Percentiles rank a stretch among this genome's conserved stretches.
phyloP scores from a whole-genome alignment of 1,140 invertebrate species.

The Ectropis grisescens region DNA sequence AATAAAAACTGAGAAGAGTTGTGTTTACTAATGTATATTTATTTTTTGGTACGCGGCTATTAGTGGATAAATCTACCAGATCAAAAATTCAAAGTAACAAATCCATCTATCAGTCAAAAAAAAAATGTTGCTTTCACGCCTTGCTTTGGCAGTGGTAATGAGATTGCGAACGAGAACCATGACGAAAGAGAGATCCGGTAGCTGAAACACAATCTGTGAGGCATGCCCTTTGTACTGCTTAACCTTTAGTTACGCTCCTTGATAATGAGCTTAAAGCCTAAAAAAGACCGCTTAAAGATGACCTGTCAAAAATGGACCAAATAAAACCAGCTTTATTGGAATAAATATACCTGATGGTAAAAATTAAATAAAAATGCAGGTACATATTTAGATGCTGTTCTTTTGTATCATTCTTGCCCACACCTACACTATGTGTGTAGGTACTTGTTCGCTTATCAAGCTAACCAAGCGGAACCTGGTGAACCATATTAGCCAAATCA shows the following conservation, averaged over 20 bases:
- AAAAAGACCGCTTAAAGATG: no score
- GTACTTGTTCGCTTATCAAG: no score
- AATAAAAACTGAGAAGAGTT: neutral
- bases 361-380: no score
- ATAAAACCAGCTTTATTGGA: no score
- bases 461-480: no score
- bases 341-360: no score
- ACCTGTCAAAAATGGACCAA: no score
- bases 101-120: neutral
- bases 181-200: conserved; percentile 26
- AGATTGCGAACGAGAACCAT: conserved; percentile 21
- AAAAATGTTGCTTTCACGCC: conserved; percentile 8
- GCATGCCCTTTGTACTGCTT: conserved; percentile 30
- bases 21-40: neutral
- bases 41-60: neutral
- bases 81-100: no score
- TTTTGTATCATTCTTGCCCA: no score
- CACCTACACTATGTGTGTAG: no score
- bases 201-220: conserved; percentile 47
- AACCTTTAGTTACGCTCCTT: conserved; percentile 44
- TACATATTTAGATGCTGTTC: no score
- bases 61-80: neutral
- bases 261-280: conserved; percentile 6
- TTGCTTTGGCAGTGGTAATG: conserved; percentile 8
- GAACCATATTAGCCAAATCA: no score